Evolutionary conservation across 1,140 invertebrate genomes (phyloP).

Genomic region (Drosophila elegans): DNA sequence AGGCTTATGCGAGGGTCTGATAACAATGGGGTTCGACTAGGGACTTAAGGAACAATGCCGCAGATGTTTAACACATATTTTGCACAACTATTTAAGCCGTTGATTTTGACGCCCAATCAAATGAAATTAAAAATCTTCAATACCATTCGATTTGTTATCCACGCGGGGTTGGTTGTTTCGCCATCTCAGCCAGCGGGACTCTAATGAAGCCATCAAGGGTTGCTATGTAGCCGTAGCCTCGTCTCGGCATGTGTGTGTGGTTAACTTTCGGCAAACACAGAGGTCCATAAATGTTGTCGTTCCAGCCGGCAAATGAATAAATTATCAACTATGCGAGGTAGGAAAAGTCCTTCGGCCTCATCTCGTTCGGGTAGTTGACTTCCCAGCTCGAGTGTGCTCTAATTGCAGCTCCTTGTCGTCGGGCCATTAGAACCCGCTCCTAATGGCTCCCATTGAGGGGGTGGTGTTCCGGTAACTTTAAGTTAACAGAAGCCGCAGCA

Average conservation of each 20-base stretch:
- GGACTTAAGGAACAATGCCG: slow-evolving; percentile 35
- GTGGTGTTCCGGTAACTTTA: slow-evolving; percentile 32
- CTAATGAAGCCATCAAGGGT: slow-evolving; percentile 81
- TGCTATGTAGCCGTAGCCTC: slow-evolving; percentile 24
- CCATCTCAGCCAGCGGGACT: background rate
- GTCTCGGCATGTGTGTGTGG: slow-evolving; percentile 59
- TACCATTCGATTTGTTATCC: slow-evolving; percentile 15
- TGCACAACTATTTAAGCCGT: slow-evolving; percentile 66
- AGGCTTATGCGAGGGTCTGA: slow-evolving; percentile 20
- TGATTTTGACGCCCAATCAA: slow-evolving; percentile 71
- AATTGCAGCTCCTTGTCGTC: slow-evolving; percentile 79
- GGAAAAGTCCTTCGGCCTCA: slow-evolving; percentile 49
- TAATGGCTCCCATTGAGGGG: slow-evolving; percentile 59
- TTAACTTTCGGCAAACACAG: slow-evolving; percentile 68
- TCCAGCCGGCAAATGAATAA: slow-evolving; percentile 72
- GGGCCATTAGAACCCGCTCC: slow-evolving; percentile 68
- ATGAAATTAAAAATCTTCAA: slow-evolving; percentile 64
- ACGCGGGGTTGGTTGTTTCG: slow-evolving; percentile 34
- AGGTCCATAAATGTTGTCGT: slow-evolving; percentile 49
- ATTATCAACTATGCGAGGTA: slow-evolving; percentile 77
- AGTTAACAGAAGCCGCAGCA: slow-evolving; percentile 65
- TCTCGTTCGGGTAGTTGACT: slow-evolving; percentile 49
- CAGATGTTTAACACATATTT: slow-evolving; percentile 69
- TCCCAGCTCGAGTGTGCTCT: slow-evolving; percentile 44
- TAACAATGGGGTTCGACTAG: slow-evolving; percentile 19